Percentiles rank a stretch among this genome's conserved stretches.
Conservation (phyloP, 2,888 invertebrate genomes). For the Protophormia terraenovae region DNA sequence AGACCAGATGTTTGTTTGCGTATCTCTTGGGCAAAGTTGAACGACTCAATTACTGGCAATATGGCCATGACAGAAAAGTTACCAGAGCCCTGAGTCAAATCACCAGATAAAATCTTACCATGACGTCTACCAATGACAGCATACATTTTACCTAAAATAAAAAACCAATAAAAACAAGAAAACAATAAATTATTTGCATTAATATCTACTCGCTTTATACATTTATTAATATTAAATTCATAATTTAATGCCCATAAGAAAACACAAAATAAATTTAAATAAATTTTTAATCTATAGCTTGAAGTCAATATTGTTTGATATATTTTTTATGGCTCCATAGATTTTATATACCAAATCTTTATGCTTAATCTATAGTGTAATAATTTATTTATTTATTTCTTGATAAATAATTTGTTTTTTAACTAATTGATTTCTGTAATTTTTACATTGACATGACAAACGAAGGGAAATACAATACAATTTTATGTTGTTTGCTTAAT, state of each 20-base stretch:
- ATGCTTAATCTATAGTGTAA: conserved; percentile 20
- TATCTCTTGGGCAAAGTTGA: conserved; percentile 96
- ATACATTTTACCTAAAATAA: conserved; percentile 90
- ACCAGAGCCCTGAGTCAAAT: conserved; percentile 94
- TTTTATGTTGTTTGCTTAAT: not conserved
- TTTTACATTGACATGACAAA: not conserved
- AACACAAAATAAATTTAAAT: not conserved
- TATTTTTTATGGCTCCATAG: not conserved
- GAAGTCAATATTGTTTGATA: not conserved
- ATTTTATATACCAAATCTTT: not conserved
- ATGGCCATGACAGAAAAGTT: conserved; percentile 94
- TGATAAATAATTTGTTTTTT: not conserved
- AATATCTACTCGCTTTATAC: not conserved
- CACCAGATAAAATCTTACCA: conserved; percentile 94
- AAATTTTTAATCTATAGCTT: not conserved
- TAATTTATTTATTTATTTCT: conserved; percentile 13
- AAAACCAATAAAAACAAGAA: conserved; percentile 15
- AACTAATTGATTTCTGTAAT: conserved; percentile 34
- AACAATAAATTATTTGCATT: not conserved
- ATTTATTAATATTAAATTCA: not conserved
- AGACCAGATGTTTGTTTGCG: conserved; percentile 97
- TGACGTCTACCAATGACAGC: conserved; percentile 93
- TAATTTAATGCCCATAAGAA: not conserved
- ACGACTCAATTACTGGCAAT: conserved; percentile 98
- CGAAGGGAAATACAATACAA: not conserved